Evolutionary conservation across 2,888 invertebrate genomes (phyloP).

Genomic region (Chrysolina americana): DNA sequence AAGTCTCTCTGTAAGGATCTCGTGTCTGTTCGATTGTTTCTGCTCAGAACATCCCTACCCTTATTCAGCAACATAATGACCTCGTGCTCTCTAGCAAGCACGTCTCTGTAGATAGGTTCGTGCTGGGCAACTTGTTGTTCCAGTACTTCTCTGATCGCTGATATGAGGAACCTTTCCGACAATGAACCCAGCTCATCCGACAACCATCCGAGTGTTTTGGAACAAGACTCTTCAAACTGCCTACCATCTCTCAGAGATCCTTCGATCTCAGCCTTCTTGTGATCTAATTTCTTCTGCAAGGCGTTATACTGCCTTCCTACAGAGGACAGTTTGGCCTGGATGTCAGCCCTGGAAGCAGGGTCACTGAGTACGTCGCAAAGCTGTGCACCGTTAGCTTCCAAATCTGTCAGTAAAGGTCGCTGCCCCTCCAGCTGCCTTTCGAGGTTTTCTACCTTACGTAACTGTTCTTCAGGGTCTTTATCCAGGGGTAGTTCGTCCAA

Average conservation of each 20-base stretch:
- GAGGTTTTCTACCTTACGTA: constrained; percentile 88
- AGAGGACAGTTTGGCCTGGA: constrained; percentile 88
- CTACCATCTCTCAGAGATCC: constrained; percentile 83
- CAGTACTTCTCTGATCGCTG: constrained; percentile 86
- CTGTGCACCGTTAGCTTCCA: constrained; percentile 91
- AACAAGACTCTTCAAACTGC: constrained; percentile 90
- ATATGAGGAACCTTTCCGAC: constrained; percentile 85
- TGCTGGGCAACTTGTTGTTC: constrained; percentile 91
- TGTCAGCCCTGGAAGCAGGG: constrained; percentile 91
- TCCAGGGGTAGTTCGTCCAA: constrained; percentile 86
- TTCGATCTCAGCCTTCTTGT: constrained; percentile 92
- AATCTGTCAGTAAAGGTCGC: constrained; percentile 88
- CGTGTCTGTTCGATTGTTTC: constrained; percentile 70
- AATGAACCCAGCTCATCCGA: constrained; percentile 84
- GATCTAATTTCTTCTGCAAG: constrained; percentile 90
- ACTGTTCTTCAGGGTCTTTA: constrained; percentile 88
- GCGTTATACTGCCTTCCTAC: constrained; percentile 91
- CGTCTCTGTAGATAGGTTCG: constrained; percentile 90
- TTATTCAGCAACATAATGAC: constrained; percentile 94
- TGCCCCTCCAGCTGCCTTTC: constrained; percentile 92
- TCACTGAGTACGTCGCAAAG: constrained; percentile 91
- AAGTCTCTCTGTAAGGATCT: constrained; percentile 83
- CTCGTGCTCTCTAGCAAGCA: constrained; percentile 92
- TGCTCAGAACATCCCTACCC: constrained; percentile 80
- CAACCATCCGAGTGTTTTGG: constrained; percentile 92